Percentiles rank a stretch among this genome's conserved stretches.
Evolutionary conservation across 2,113 vertebrate genomes (phyloP).

Genomic region (Indicator indicator): DNA sequence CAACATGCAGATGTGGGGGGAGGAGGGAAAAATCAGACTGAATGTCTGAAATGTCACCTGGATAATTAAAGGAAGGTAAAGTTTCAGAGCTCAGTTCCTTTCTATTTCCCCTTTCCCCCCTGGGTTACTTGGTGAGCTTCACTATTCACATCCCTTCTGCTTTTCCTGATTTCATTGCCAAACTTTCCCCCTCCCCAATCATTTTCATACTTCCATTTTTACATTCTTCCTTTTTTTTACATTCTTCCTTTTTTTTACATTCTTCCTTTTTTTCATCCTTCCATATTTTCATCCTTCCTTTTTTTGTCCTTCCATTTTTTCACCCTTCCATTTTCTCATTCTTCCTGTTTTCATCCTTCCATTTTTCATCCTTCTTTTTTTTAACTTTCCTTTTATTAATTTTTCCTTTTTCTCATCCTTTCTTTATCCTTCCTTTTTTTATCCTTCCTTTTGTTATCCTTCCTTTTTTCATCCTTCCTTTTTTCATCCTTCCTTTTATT

Average conservation of each 20-base stretch:
- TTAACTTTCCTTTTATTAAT: too few species aligned
- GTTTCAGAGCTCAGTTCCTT: constrained; percentile 39
- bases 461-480: neutral
- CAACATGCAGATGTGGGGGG: constrained; percentile 38
- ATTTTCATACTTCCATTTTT: neutral
- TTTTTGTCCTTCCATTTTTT: neutral
- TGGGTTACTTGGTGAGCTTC: neutral
- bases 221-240: too few species aligned
- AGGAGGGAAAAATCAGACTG: neutral
- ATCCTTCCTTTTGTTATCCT: neutral
- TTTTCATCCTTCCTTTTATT: neutral
- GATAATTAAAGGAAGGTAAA: constrained; percentile 69
- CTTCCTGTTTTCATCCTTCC: too few species aligned
- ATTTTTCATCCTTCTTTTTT: too few species aligned
- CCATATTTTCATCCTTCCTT: neutral
- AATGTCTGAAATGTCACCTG: constrained; percentile 69
- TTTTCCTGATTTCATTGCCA: constrained; percentile 16
- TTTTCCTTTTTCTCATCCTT: too few species aligned
- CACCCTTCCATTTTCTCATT: neutral
- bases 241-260: neutral
- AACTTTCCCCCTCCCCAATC: neutral
- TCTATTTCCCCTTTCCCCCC: neutral
- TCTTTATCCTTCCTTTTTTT: neutral
- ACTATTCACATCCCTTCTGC: neutral
- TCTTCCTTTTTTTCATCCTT: neutral